A percentile compares a stretch with the other conserved stretches of the same genome.
These are phyloP conservation scores for Caerostris extrusa DNA, from an alignment of 1,140 invertebrate genomes.

Conservation along the genomic window DNA sequence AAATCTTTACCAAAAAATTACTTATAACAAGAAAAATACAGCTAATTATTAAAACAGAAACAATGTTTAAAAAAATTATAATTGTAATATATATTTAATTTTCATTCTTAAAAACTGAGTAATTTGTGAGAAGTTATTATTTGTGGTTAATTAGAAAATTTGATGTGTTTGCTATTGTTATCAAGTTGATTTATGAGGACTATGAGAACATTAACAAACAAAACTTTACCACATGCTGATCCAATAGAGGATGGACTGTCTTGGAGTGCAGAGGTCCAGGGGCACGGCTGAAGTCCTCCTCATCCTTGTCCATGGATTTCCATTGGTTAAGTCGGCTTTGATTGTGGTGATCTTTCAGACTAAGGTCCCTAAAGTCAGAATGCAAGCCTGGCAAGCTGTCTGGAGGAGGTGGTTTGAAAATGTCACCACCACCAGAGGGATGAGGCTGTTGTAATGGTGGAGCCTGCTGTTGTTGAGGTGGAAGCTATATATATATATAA, in stretches of 20 bases:
- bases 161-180: no score
- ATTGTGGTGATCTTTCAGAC: constrained; percentile 85
- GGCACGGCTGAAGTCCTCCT: constrained; percentile 91
- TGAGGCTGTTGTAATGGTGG: constrained; percentile 45
- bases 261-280: constrained; percentile 90
- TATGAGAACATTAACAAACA: constrained; percentile 81
- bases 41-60: no score
- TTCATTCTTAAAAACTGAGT: no score
- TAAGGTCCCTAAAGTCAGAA: constrained; percentile 89
- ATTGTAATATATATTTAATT: no score
- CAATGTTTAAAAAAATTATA: no score
- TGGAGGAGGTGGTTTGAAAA: constrained; percentile 46
- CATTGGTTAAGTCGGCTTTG: constrained; percentile 95
- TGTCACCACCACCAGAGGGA: constrained; percentile 11
- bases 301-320: constrained; percentile 92
- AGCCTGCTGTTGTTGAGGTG: constrained; percentile 38
- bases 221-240: constrained; percentile 83
- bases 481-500: constrained; percentile 4
- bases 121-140: no score
- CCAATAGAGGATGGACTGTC: constrained; percentile 81
- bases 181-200: no score
- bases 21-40: no score
- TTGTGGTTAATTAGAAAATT: no score
- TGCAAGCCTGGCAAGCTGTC: constrained; percentile 84
- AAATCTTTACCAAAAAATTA: no score